Base-by-base conservation (phyloP, 2,113 vertebrate genomes). In the Orthonyx spaldingii region DNA sequence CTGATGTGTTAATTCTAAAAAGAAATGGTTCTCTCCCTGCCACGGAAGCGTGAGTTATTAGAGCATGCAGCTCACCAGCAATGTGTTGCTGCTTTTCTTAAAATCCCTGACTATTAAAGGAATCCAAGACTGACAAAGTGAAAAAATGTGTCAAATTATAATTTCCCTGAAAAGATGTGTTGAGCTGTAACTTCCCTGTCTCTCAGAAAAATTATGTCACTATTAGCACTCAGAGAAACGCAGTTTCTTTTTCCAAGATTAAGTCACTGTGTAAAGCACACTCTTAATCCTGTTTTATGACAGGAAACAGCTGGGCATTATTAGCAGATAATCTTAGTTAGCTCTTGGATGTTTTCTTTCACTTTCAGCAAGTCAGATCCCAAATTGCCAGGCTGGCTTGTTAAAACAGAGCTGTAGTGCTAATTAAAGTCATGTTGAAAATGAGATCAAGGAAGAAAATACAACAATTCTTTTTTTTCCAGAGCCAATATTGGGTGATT, bases 291-390 rank as follows among this genome's bases (percentile, higher is more conserved):
- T 55, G 59, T 47, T 10, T 96, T 70, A 79, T 21, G 52, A 77
- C 37, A 30, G 64, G 90, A 93, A 93, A 83, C 50, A 66, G 63
- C 42, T 8, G 5, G 60, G 88, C 90, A 59, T 69, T 83, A 89
- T 65, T 59, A 88, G 68, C 66, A 95, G 77, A 71, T 80, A 89
- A 95, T 83, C 82, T 77, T 39, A 55, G 71, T 83, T 80, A 85
- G 84, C 42, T 89, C 60, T 65, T 56, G 26, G 10, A 83, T 49
- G 75, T 91, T 94, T 93, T 94, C 79, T 86, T 89, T 96, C 79
- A 64, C 75, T 94, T 93, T 92, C 71, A 57, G 21, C 80, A 90
- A 93, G 82, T 60, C 64, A 85, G 71, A 63, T 52, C 71, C 27
- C 3, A 1, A 87, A 61, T 30, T 95, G 66, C 77, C 72, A 79